These are phyloP conservation scores for Rhyzopertha dominica DNA, from an alignment of 1,140 invertebrate genomes.

Conservation along the genomic window DNA sequence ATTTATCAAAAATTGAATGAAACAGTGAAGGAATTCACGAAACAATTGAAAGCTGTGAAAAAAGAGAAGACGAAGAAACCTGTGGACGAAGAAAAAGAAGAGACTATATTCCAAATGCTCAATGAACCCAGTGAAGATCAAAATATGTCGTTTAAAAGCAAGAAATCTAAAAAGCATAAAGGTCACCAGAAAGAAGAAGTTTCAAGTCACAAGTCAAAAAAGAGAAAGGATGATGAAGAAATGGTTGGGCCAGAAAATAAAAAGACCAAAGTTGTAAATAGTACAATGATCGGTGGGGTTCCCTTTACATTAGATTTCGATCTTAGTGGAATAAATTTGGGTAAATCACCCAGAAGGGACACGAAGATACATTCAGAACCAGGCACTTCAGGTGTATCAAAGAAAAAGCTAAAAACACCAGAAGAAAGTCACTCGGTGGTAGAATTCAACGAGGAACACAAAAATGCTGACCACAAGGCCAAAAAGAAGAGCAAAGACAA, in stretches of 20 bases:
- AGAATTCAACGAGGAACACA: too few relatives aligned
- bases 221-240: background rate
- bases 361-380: too few relatives aligned
- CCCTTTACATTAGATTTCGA: too few relatives aligned
- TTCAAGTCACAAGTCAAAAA: background rate
- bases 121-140: background rate
- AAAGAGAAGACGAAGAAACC: constrained; percentile 9
- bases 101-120: background rate
- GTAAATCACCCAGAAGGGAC: too few relatives aligned
- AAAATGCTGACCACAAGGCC: too few relatives aligned
- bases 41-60: constrained; percentile 7
- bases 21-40: constrained; percentile 12
- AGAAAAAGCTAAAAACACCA: too few relatives aligned
- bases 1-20: constrained; percentile 19
- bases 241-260: background rate
- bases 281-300: too few relatives aligned
- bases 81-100: background rate
- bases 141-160: background rate
- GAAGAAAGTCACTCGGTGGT: too few relatives aligned
- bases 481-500: too few relatives aligned
- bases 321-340: too few relatives aligned
- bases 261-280: background rate
- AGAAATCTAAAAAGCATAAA: background rate
- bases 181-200: background rate
- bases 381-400: too few relatives aligned